phyloP scores from a whole-genome alignment of 1,140 invertebrate genomes.

The Sycophaga agraensis region DNA sequence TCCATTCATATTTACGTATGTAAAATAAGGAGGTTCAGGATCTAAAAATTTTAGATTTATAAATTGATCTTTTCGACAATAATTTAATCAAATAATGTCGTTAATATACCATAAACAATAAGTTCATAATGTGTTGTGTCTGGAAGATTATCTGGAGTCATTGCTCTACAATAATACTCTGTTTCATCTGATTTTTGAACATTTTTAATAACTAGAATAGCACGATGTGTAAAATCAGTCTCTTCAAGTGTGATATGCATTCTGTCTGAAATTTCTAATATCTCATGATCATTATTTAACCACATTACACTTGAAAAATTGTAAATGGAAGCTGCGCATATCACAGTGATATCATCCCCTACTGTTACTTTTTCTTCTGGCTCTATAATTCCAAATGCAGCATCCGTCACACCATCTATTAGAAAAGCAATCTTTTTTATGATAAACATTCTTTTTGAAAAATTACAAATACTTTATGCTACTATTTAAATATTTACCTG shows the following conservation, averaged over 20 bases:
- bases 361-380: slow-evolving; percentile 50
- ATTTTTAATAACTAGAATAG: slow-evolving; percentile 37
- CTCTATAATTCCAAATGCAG: slow-evolving; percentile 50
- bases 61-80: not conserved
- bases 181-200: slow-evolving; percentile 35
- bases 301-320: slow-evolving; percentile 57
- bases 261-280: slow-evolving; percentile 31
- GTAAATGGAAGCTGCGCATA: slow-evolving; percentile 61
- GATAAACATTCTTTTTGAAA: too few relatives aligned
- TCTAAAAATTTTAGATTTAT: slow-evolving; percentile 29
- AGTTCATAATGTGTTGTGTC: slow-evolving; percentile 33
- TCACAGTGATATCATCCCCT: slow-evolving; percentile 58
- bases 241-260: slow-evolving; percentile 19
- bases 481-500: slow-evolving; percentile 34
- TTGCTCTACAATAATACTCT: slow-evolving; percentile 41
- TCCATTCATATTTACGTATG: slow-evolving; percentile 38
- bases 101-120: slow-evolving; percentile 34
- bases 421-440: too few relatives aligned
- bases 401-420: slow-evolving; percentile 48
- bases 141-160: slow-evolving; percentile 23
- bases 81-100: not conserved
- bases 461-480: too few relatives aligned
- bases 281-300: slow-evolving; percentile 34
- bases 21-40: slow-evolving; percentile 36
- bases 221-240: slow-evolving; percentile 40